These are phyloP conservation scores for Hiodon alosoides DNA, from an alignment of 2,113 vertebrate genomes.

Conservation along the genomic window DNA sequence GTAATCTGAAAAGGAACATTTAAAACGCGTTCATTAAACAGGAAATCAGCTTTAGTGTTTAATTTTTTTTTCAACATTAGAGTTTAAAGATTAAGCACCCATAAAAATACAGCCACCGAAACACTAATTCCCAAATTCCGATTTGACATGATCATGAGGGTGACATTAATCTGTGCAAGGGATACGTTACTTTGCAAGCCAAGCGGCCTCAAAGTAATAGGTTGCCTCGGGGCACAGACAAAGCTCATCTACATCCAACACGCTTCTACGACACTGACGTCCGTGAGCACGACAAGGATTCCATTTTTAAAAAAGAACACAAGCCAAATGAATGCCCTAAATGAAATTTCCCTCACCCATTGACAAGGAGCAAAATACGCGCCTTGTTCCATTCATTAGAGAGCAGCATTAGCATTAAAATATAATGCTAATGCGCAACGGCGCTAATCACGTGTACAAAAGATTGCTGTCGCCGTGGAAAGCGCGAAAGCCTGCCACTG, in stretches of 20 bases:
- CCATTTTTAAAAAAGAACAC: slow-evolving; percentile 4
- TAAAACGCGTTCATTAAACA: no score
- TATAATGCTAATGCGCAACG: neutral
- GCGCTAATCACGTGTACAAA: neutral
- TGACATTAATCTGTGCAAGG: neutral
- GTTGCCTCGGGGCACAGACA: slow-evolving; percentile 4
- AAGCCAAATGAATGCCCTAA: neutral
- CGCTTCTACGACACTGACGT: neutral
- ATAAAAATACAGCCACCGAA: neutral
- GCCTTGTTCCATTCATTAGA: slow-evolving; percentile 13
- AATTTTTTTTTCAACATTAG: no score
- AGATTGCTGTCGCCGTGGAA: no score
- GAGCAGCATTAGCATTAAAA: slow-evolving; percentile 13
- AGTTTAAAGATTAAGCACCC: no score
- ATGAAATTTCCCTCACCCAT: slow-evolving; percentile 14
- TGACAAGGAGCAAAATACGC: slow-evolving; percentile 1
- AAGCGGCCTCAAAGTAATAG: neutral
- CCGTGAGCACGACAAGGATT: slow-evolving; percentile 12
- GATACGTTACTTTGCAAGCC: neutral
- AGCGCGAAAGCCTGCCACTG: neutral
- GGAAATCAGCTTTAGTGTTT: no score
- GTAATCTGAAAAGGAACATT: no score
- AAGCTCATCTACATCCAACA: slow-evolving; percentile 1
- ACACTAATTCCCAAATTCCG: neutral
- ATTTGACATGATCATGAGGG: neutral